A percentile compares a stretch with the other conserved stretches of the same genome.
These are phyloP conservation scores for Drosophila aff. DNA, from an alignment of 1,140 invertebrate genomes.

Conservation along the genomic window DNA sequence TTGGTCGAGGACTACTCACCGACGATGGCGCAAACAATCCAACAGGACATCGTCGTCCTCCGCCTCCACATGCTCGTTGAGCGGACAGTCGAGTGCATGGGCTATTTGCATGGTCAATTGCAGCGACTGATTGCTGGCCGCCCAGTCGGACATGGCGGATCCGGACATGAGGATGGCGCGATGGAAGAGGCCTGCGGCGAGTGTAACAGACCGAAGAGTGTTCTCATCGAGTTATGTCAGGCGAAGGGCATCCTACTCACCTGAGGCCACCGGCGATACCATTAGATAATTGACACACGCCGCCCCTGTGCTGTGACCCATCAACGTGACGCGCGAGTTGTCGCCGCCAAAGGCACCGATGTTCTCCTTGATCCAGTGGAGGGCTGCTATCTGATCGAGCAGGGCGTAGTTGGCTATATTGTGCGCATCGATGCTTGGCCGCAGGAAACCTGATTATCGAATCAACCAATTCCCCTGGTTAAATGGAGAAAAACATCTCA, in stretches of 20 bases:
- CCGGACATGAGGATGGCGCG: constrained; percentile 97
- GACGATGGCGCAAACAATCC: constrained; percentile 88
- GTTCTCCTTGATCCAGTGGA: constrained; percentile 95
- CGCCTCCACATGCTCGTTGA: constrained; percentile 86
- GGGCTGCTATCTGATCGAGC: constrained; percentile 94
- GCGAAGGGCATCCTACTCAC: constrained; percentile 76
- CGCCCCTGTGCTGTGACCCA: constrained; percentile 97
- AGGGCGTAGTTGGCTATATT: constrained; percentile 94
- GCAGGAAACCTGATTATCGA: constrained; percentile 90
- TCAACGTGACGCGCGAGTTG: constrained; percentile 92
- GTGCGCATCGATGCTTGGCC: constrained; percentile 89
- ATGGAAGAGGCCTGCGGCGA: constrained; percentile 91
- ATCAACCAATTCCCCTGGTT: background rate
- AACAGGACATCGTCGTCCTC: constrained; percentile 86
- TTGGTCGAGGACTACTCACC: constrained; percentile 74
- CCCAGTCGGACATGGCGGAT: constrained; percentile 95
- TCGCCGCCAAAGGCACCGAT: constrained; percentile 94
- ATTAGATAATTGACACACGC: constrained; percentile 95
- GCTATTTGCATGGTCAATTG: constrained; percentile 93
- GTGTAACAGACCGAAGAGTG: constrained; percentile 4
- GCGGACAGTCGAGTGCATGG: constrained; percentile 91
- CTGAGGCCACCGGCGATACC: constrained; percentile 92
- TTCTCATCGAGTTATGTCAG: constrained; percentile 36
- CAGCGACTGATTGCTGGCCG: constrained; percentile 92
- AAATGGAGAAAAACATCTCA: background rate